phyloP scores from a whole-genome alignment of 2,888 invertebrate species.

The Latrodectus hesperus region DNA sequence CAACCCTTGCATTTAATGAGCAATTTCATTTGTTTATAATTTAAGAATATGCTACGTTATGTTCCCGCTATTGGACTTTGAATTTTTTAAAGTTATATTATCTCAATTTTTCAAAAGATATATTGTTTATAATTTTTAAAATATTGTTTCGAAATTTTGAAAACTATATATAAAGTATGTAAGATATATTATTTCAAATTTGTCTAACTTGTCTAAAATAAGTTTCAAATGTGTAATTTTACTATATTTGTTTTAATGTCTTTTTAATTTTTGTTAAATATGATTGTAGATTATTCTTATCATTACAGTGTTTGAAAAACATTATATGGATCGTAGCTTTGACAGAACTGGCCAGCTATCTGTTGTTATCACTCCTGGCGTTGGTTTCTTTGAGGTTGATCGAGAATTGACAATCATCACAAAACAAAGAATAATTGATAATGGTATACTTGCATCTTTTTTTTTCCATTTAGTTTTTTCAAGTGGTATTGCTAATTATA shows the following conservation, averaged over 20 bases:
- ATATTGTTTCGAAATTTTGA: too few species aligned
- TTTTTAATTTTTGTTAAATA: not conserved
- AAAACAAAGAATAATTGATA: constrained; percentile 98
- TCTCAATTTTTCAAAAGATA: too few species aligned
- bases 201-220: not conserved
- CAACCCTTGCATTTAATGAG: too few species aligned
- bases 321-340: constrained; percentile 96
- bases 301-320: constrained; percentile 92
- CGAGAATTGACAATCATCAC: constrained; percentile 97
- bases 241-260: not conserved
- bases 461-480: not conserved
- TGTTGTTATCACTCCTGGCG: constrained; percentile 98
- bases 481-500: not conserved
- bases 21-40: too few species aligned
- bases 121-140: too few species aligned
- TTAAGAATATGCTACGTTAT: too few species aligned
- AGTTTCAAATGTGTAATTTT: not conserved
- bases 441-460: constrained; percentile 79
- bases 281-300: not conserved
- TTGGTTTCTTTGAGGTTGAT: constrained; percentile 99
- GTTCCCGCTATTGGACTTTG: too few species aligned
- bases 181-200: not conserved
- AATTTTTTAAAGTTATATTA: too few species aligned
- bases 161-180: too few species aligned
- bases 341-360: constrained; percentile 98